phyloP scores from a whole-genome alignment of 1,140 invertebrate species.

The Ceratosolen solmsi region DNA sequence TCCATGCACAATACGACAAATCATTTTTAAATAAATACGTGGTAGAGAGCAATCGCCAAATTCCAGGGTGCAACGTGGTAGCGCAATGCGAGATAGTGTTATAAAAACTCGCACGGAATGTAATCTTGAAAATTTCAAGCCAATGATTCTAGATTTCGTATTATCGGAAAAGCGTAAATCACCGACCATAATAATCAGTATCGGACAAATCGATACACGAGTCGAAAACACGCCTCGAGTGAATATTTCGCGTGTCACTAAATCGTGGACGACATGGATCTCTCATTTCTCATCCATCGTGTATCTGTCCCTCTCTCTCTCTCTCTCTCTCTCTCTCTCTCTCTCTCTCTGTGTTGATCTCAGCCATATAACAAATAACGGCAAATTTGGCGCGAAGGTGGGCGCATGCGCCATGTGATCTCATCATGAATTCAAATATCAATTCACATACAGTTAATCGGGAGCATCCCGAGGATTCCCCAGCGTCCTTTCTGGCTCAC shows the following conservation, averaged over 20 bases:
- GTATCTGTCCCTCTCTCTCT: not conserved
- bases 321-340: not conserved
- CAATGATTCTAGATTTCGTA: not conserved
- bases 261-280: not conserved
- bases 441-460: not conserved
- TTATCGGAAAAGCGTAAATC: not conserved
- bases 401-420: not conserved
- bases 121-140: not conserved
- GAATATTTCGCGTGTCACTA: not conserved
- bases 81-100: not conserved
- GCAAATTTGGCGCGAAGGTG: not conserved
- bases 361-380: not conserved
- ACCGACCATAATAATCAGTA: not conserved
- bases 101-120: not conserved
- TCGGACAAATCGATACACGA: not conserved
- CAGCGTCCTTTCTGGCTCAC: not conserved
- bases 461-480: not conserved
- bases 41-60: no score
- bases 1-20: no score
- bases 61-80: not conserved
- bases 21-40: no score
- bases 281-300: not conserved
- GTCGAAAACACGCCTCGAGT: not conserved
- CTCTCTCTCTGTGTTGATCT: not conserved
- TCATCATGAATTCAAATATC: conserved; percentile 42